Evolutionary conservation across 2,888 invertebrate genomes (phyloP).

Genomic region (Lasioglossum marginatum): DNA sequence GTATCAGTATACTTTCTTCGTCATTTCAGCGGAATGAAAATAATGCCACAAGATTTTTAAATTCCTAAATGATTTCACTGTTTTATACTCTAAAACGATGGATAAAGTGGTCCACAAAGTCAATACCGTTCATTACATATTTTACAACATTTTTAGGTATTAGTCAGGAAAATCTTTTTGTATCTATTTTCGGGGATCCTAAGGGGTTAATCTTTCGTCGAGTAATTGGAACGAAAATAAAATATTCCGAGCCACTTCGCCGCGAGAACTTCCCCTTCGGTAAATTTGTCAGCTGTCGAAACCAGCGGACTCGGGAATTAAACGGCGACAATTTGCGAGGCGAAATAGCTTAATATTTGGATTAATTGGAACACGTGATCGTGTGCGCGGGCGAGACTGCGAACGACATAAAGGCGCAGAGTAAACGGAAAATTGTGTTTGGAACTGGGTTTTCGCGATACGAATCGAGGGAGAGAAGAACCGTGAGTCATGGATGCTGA

Average conservation of each 20-base stretch:
- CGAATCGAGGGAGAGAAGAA: neutral
- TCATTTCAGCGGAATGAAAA: no score
- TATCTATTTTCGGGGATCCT: neutral
- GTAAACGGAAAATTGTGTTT: neutral
- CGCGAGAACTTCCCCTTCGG: neutral
- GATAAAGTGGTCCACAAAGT: no score
- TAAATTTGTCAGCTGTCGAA: slow-evolving; percentile 12
- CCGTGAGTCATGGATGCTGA: neutral
- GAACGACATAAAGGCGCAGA: neutral
- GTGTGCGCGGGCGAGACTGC: neutral
- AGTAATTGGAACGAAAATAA: neutral
- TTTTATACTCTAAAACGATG: neutral
- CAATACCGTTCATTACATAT: no score
- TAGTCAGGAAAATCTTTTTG: neutral
- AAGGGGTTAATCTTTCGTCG: neutral
- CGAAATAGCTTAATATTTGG: slow-evolving; percentile 1
- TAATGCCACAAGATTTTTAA: no score
- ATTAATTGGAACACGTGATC: slow-evolving; percentile 17
- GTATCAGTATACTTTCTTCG: no score
- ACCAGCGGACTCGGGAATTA: slow-evolving; percentile 1
- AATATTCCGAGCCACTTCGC: neutral
- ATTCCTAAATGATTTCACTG: neutral
- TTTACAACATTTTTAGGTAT: no score
- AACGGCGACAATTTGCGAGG: neutral
- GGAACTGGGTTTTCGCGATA: neutral